phyloP scores from a whole-genome alignment of 2,797 vertebrate species.

The Remorina albescens region DNA sequence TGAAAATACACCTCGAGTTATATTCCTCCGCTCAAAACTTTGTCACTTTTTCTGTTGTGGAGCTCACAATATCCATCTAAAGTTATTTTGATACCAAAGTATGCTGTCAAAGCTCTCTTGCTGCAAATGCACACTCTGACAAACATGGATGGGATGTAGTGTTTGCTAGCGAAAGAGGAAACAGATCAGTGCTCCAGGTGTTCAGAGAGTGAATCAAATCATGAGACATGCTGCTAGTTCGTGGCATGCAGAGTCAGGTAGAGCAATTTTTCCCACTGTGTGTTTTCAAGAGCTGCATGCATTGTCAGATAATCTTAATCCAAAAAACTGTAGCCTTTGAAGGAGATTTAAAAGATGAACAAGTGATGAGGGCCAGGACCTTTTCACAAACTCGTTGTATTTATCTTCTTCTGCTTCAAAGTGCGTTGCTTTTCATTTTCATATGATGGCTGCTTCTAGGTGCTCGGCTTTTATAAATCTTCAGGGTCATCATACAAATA shows the following conservation, averaged over 20 bases:
- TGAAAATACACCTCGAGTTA: background rate
- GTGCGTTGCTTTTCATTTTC: conserved; percentile 45
- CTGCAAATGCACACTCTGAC: conserved; percentile 24
- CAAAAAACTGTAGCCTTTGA: conserved; percentile 7
- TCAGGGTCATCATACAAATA: conserved; percentile 46
- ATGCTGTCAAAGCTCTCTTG: conserved; percentile 1
- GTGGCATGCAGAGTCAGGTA: conserved; percentile 63
- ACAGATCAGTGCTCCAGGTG: conserved; percentile 64
- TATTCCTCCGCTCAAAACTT: conserved; percentile 11
- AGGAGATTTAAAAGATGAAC: conserved; percentile 13
- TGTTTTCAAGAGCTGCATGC: conserved; percentile 17
- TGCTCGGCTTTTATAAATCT: conserved; percentile 54
- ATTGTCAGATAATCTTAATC: conserved; percentile 28
- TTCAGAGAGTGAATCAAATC: conserved; percentile 51
- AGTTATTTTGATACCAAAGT: conserved; percentile 23
- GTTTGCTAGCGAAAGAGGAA: conserved; percentile 45
- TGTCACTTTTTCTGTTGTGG: conserved; percentile 2
- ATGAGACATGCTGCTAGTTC: conserved; percentile 56
- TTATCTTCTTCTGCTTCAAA: conserved; percentile 31
- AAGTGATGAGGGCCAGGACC: conserved; percentile 14
- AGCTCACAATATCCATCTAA: background rate
- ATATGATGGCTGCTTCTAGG: conserved; percentile 20
- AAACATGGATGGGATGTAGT: conserved; percentile 20
- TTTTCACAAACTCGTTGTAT: conserved; percentile 40
- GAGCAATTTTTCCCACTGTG: conserved; percentile 50